These are phyloP conservation scores for Notodonta dromedarius DNA, from an alignment of 2,888 invertebrate species.

Conservation along the genomic window DNA sequence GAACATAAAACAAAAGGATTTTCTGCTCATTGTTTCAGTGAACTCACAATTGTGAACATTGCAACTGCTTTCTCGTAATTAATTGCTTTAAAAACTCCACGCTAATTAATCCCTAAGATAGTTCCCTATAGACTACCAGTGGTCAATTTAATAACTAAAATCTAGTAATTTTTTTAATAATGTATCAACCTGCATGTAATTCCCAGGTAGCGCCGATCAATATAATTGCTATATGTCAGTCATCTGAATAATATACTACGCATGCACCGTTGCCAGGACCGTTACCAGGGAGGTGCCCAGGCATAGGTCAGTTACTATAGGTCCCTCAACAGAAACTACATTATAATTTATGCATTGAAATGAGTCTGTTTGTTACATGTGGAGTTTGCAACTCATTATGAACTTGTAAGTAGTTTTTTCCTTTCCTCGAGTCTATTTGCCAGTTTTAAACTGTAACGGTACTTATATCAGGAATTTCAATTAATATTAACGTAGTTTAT, in stretches of 20 bases:
- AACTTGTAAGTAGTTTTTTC: too few relatives aligned
- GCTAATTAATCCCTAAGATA: background rate
- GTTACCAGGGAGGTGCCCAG: slow-evolving; percentile 50
- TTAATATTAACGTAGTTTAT: too few relatives aligned
- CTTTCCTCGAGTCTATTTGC: too few relatives aligned
- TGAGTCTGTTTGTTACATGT: background rate
- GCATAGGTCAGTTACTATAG: slow-evolving; percentile 72
- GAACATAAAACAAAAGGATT: slow-evolving; percentile 70
- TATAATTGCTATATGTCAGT: slow-evolving; percentile 61
- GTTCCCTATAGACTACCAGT: background rate
- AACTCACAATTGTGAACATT: slow-evolving; percentile 33
- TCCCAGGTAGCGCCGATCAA: slow-evolving; percentile 47
- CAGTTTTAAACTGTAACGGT: background rate
- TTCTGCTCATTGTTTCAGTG: slow-evolving; percentile 64
- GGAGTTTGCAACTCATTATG: background rate
- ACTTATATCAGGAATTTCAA: too few relatives aligned
- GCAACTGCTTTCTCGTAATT: slow-evolving; percentile 24
- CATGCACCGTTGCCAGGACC: slow-evolving; percentile 65
- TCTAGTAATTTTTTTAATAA: too few relatives aligned
- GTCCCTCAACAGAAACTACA: slow-evolving; percentile 29
- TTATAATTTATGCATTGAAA: slow-evolving; percentile 11
- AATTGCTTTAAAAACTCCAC: background rate
- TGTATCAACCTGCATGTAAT: background rate
- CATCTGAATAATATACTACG: slow-evolving; percentile 56
- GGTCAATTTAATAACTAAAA: background rate